A percentile compares a stretch with the other conserved stretches of the same genome.
Conservation (phyloP, 1,140 invertebrate genomes). For the Sarcophaga peregrina region DNA sequence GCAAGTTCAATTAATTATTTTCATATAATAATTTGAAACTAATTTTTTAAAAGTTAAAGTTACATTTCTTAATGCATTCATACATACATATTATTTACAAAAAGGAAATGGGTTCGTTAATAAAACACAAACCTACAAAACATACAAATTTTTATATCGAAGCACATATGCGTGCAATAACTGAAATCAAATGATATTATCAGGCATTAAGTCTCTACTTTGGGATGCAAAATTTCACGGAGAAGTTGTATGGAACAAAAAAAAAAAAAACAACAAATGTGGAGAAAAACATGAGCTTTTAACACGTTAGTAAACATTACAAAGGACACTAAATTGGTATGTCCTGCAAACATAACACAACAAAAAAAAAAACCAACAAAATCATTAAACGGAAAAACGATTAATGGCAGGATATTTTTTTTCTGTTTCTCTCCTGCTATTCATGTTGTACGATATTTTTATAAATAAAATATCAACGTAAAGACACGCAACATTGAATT, state of each 20-base stretch:
- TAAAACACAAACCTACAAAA: too few species aligned
- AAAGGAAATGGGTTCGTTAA: too few species aligned
- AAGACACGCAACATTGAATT: constrained; percentile 20
- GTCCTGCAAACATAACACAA: constrained; percentile 45
- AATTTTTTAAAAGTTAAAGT: too few species aligned
- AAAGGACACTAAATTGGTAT: constrained; percentile 61
- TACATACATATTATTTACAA: too few species aligned
- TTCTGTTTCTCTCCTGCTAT: not conserved
- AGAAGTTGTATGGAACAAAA: constrained; percentile 2
- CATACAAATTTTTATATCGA: too few species aligned
- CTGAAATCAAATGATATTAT: too few species aligned
- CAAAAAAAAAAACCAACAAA: constrained; percentile 16
- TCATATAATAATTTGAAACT: too few species aligned
- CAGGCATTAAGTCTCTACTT: too few species aligned
- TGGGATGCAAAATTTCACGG: not conserved
- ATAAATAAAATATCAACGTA: constrained; percentile 46
- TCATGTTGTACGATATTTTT: constrained; percentile 13
- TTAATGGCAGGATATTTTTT: constrained; percentile 19
- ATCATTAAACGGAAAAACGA: not conserved
- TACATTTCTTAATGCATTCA: too few species aligned
- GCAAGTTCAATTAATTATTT: too few species aligned
- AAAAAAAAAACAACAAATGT: not conserved
- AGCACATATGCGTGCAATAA: too few species aligned
- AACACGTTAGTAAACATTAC: constrained; percentile 61
- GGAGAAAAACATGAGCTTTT: constrained; percentile 60